Conservation (phyloP, 2,888 invertebrate species). For the Epinotia ramella region DNA sequence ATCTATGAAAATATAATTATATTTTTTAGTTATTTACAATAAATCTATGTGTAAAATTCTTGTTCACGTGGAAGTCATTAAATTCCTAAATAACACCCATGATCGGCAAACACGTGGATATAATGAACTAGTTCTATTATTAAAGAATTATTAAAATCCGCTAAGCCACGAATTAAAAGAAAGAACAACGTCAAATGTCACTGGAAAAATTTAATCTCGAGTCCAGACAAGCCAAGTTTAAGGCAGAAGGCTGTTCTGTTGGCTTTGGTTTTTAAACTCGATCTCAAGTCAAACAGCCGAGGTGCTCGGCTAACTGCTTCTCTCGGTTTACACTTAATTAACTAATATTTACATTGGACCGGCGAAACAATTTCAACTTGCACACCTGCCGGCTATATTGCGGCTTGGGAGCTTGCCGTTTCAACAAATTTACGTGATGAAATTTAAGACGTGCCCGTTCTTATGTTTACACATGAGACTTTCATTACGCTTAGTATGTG, state of each 20-base stretch:
- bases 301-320: slow-evolving; percentile 58
- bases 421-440: slow-evolving; percentile 54
- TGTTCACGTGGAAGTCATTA: not conserved
- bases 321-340: slow-evolving; percentile 81
- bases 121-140: not conserved
- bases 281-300: slow-evolving; percentile 61
- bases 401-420: slow-evolving; percentile 65
- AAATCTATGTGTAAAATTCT: not conserved
- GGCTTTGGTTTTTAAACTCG: slow-evolving; percentile 57
- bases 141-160: not conserved
- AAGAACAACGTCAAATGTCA: slow-evolving; percentile 23
- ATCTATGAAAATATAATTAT: no score
- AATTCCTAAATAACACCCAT: no score
- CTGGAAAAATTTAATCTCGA: slow-evolving; percentile 35
- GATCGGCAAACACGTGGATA: not conserved
- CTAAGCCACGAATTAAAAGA: slow-evolving; percentile 9
- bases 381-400: slow-evolving; percentile 72
- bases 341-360: slow-evolving; percentile 82
- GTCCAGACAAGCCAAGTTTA: slow-evolving; percentile 25
- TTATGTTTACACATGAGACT: slow-evolving; percentile 24
- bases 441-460: slow-evolving; percentile 43
- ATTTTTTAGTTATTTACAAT: not conserved
- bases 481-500: slow-evolving; percentile 1
- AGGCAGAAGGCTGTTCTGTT: slow-evolving; percentile 46
- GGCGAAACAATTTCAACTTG: slow-evolving; percentile 74